phyloP scores from a whole-genome alignment of 2,113 vertebrate species.

The Pachypanchax playfairii region DNA sequence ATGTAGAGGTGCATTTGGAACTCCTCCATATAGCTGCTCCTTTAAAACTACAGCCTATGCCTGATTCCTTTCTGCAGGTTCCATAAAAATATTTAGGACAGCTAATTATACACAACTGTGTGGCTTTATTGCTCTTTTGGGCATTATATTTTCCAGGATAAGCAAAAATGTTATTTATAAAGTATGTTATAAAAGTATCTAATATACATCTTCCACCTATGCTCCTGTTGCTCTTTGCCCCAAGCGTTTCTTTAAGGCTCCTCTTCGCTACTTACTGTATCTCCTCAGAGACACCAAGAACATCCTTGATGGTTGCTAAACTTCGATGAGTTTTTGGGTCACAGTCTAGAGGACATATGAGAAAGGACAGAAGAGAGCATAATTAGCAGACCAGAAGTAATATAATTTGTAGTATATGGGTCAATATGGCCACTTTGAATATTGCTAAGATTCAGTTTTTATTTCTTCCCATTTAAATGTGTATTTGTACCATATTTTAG shows the following conservation, averaged over 20 bases:
- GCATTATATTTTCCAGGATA: constrained; percentile 1
- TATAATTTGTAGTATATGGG: neutral
- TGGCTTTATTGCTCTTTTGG: neutral
- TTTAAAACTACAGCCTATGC: neutral
- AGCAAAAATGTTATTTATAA: neutral
- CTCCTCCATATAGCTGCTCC: neutral
- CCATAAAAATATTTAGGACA: neutral
- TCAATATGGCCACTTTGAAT: neutral
- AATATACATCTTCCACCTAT: neutral
- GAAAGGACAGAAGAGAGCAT: neutral
- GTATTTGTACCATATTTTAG: neutral
- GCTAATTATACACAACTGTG: neutral
- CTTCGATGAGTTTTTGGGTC: constrained; percentile 8
- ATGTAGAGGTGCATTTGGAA: neutral
- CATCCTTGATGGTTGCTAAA: neutral
- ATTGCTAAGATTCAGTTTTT: neutral
- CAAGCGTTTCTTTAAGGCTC: neutral
- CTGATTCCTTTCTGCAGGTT: neutral
- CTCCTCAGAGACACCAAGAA: neutral
- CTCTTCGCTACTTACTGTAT: neutral
- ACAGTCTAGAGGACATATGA: neutral
- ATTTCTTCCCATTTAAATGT: neutral
- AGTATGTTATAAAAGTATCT: neutral
- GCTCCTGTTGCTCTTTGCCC: neutral
- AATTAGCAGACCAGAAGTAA: neutral